phyloP scores from a whole-genome alignment of 1,140 invertebrate genomes.

The Drosophila ananassae region DNA sequence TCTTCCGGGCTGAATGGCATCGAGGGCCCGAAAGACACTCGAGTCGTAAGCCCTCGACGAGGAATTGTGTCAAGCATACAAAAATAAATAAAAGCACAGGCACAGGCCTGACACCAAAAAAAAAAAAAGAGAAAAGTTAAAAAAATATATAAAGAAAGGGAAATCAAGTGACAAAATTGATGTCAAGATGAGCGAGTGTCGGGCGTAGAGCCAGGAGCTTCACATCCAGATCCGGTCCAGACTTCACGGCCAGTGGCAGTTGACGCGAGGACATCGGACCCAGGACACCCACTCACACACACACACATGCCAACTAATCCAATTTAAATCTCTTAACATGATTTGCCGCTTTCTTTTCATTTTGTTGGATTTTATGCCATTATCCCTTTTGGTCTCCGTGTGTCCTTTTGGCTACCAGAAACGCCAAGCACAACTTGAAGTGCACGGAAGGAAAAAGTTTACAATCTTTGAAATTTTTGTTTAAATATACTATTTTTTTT shows the following conservation, averaged over 20 bases:
- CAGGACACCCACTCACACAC: neutral
- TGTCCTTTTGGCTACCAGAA: conserved; percentile 52
- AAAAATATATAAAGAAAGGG: conserved; percentile 35
- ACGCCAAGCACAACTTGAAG: conserved; percentile 40
- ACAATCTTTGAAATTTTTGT: neutral
- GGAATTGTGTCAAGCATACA: conserved; percentile 79
- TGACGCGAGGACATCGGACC: conserved; percentile 32
- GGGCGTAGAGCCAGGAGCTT: conserved; percentile 20
- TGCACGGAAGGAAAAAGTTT: neutral
- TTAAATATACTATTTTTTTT: neutral
- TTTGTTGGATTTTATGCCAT: conserved; percentile 78
- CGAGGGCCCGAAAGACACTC: conserved; percentile 57
- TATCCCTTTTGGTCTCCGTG: conserved; percentile 66
- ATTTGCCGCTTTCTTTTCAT: conserved; percentile 82
- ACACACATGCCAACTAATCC: conserved; percentile 72
- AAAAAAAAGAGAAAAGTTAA: conserved; percentile 18
- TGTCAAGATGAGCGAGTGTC: conserved; percentile 69
- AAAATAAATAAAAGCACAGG: conserved; percentile 59
- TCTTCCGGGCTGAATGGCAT: conserved; percentile 60
- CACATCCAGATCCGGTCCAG: conserved; percentile 21
- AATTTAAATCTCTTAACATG: conserved; percentile 83
- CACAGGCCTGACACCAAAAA: conserved; percentile 11
- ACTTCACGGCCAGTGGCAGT: conserved; percentile 60
- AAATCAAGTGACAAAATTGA: conserved; percentile 76
- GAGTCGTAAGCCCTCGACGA: conserved; percentile 59